Percentiles rank a stretch among this genome's conserved stretches.
Evolutionary conservation across 2,888 invertebrate genomes (phyloP).

Genomic region (Pseudanteris insignis): DNA sequence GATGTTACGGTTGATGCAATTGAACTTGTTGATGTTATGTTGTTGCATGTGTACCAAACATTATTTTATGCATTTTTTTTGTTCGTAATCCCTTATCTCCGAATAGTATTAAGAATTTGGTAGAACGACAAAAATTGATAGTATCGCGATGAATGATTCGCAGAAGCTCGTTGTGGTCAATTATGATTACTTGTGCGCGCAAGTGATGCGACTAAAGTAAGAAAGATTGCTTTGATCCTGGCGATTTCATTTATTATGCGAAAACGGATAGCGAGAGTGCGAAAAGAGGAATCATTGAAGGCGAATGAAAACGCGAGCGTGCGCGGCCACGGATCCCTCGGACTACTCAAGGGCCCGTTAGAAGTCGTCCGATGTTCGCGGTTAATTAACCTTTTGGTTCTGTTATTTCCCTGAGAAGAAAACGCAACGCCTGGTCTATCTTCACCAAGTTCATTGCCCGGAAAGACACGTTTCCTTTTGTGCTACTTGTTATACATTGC

Average conservation of each 20-base stretch:
- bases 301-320: slow-evolving; percentile 27
- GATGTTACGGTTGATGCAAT: too few species aligned
- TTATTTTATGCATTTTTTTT: too few species aligned
- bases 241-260: slow-evolving; percentile 37
- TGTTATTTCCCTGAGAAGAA: slow-evolving; percentile 49
- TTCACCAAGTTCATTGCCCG: slow-evolving; percentile 44
- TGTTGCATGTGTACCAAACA: too few species aligned
- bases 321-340: slow-evolving; percentile 44
- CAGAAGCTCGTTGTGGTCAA: too few species aligned
- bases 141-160: background rate
- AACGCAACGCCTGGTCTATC: slow-evolving; percentile 28
- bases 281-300: slow-evolving; percentile 24
- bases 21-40: too few species aligned
- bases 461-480: slow-evolving; percentile 30
- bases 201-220: slow-evolving; percentile 10
- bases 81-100: too few species aligned
- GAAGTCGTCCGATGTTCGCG: slow-evolving; percentile 49
- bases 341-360: slow-evolving; percentile 51
- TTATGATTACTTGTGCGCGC: too few species aligned
- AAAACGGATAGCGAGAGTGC: slow-evolving; percentile 42
- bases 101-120: too few species aligned
- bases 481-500: slow-evolving; percentile 29
- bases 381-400: slow-evolving; percentile 55
- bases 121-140: background rate
- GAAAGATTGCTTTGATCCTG: slow-evolving; percentile 24